Evolutionary conservation across 2,888 invertebrate genomes (phyloP).

Genomic region (Empis livida): DNA sequence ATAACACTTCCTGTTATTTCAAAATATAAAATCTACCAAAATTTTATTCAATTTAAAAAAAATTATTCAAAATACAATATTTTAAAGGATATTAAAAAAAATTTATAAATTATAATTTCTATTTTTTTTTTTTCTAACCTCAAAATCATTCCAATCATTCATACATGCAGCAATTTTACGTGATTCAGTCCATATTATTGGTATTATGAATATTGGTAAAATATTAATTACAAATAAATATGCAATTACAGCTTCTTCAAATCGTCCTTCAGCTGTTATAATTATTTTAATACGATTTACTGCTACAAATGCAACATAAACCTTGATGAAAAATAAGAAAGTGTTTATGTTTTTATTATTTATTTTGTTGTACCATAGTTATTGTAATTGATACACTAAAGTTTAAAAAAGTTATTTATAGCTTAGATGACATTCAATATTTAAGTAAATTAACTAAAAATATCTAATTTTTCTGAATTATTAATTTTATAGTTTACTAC

Average conservation of each 20-base stretch:
- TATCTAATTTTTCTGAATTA: no score
- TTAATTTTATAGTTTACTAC: no score
- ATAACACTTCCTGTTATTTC: conserved; percentile 45
- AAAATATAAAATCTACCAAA: conserved; percentile 42
- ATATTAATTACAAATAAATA: conserved; percentile 61
- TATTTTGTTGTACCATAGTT: no score
- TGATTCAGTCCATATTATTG: conserved; percentile 54
- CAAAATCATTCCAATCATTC: conserved; percentile 55
- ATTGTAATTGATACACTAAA: no score
- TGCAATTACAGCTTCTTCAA: conserved; percentile 63
- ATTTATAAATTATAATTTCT: neutral
- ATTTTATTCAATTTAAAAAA: no score
- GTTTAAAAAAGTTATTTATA: no score
- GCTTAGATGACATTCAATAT: no score
- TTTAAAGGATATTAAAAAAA: no score
- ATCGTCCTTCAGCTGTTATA: conserved; percentile 49
- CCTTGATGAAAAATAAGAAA: conserved; percentile 15
- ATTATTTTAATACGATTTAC: conserved; percentile 48
- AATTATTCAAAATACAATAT: no score
- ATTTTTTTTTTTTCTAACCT: conserved; percentile 33
- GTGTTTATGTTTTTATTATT: neutral
- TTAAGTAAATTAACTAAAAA: no score
- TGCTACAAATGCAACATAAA: conserved; percentile 47
- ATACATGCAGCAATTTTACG: conserved; percentile 43
- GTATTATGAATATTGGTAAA: conserved; percentile 48